A percentile compares a stretch with the other conserved stretches of the same genome.
Conservation (phyloP, 2,797 vertebrate genomes). For the Allobates femoralis region DNA sequence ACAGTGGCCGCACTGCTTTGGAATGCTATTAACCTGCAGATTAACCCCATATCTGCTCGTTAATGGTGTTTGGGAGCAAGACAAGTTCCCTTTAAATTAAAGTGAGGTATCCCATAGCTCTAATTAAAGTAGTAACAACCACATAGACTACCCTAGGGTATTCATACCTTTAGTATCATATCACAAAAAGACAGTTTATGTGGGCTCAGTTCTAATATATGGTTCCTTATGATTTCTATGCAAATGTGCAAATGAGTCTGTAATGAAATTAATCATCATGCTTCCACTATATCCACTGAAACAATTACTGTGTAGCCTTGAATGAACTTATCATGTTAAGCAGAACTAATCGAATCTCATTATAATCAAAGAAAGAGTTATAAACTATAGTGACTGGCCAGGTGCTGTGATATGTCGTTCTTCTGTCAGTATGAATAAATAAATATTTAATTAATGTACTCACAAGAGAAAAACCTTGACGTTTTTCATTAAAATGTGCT, state of each 20-base stretch:
- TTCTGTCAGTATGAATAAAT: constrained; percentile 8
- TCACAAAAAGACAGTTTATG: too few relatives aligned
- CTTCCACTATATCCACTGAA: neutral
- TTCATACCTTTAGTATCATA: too few relatives aligned
- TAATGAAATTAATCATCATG: neutral
- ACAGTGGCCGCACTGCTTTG: too few relatives aligned
- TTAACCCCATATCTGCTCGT: too few relatives aligned
- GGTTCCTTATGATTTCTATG: neutral
- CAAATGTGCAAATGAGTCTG: neutral
- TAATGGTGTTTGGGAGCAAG: too few relatives aligned
- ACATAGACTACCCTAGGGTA: too few relatives aligned
- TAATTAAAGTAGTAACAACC: too few relatives aligned
- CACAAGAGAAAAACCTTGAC: neutral
- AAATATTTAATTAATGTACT: neutral
- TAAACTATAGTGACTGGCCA: constrained; percentile 5
- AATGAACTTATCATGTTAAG: neutral
- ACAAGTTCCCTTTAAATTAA: too few relatives aligned
- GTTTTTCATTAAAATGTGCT: constrained; percentile 7
- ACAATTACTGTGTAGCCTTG: constrained; percentile 4
- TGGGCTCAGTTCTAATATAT: neutral
- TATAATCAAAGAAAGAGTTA: neutral
- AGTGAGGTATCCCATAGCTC: too few relatives aligned
- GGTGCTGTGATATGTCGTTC: neutral
- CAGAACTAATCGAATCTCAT: constrained; percentile 13
- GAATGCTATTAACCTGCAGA: too few relatives aligned